Conservation (phyloP, 2,113 vertebrate genomes). For the Alligator mississippiensis region DNA sequence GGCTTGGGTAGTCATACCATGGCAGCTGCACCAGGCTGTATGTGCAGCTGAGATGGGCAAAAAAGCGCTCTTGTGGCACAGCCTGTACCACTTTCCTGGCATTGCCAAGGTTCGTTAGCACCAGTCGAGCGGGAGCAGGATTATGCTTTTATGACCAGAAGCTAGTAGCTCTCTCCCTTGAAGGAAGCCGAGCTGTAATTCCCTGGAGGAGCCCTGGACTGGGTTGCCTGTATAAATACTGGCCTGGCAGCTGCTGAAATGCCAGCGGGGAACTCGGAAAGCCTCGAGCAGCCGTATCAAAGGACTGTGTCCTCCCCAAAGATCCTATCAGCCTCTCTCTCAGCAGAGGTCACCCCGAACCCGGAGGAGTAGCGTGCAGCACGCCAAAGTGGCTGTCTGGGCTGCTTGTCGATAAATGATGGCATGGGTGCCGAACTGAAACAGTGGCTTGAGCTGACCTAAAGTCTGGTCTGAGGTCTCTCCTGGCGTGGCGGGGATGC, state of each 20-base stretch:
- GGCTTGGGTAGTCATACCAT: not conserved
- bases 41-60: not conserved
- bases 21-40: not conserved
- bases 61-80: not conserved
- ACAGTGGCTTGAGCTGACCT: not conserved
- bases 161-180: not conserved
- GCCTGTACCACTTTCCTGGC: not conserved
- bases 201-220: not conserved
- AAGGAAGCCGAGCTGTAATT: not conserved
- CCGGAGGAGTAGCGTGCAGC: accelerated
- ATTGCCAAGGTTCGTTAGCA: not conserved
- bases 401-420: not conserved
- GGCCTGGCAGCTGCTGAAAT: not conserved
- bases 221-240: not conserved
- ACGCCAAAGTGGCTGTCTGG: accelerated
- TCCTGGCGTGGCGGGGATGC: too few relatives aligned
- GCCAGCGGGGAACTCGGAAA: not conserved
- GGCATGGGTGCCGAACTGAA: not conserved
- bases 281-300: not conserved
- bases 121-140: not conserved
- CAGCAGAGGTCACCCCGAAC: conserved; percentile 36
- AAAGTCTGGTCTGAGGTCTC: not conserved
- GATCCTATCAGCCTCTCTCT: not conserved
- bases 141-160: not conserved
- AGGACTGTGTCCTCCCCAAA: not conserved